A percentile compares a stretch with the other conserved stretches of the same genome.
These are phyloP conservation scores for Harpagus bidentatus DNA, from an alignment of 2,113 vertebrate species.

Conservation along the genomic window DNA sequence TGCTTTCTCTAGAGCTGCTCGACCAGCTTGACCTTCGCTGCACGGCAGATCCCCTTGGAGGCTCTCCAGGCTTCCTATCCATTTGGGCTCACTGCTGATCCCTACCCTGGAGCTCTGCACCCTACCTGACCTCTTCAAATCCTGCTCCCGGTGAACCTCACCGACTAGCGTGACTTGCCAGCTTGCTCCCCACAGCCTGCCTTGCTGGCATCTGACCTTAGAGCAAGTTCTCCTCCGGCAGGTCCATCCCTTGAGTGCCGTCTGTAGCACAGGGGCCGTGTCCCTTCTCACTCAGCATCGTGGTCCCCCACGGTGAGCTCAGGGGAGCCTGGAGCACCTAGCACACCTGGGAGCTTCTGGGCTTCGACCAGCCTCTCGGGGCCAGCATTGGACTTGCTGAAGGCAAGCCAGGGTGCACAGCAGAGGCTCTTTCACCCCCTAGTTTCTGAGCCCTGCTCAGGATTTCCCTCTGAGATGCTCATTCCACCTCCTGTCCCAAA, in stretches of 20 bases:
- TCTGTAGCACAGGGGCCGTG: accelerated
- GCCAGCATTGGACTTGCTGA: not conserved
- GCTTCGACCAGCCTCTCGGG: not conserved
- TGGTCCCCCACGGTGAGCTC: not conserved
- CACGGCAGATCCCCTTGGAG: not conserved
- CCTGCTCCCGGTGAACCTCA: not conserved
- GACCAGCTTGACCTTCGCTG: not conserved
- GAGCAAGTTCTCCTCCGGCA: not conserved
- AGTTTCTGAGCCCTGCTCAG: not conserved
- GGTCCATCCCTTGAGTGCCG: not conserved
- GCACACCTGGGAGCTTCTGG: not conserved
- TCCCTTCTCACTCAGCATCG: not conserved
- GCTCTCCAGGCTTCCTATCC: not conserved
- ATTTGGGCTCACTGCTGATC: not conserved
- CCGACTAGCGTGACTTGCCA: not conserved
- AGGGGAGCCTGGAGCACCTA: not conserved
- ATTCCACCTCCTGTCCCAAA: not conserved
- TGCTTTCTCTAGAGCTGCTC: not conserved
- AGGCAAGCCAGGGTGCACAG: not conserved
- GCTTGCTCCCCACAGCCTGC: not conserved
- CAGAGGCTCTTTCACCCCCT: not conserved
- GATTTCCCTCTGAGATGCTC: not conserved
- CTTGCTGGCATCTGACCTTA: not conserved
- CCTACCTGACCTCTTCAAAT: not conserved
- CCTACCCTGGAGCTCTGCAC: not conserved